Base-by-base conservation (phyloP, 2,888 invertebrate species). In the Bursaphelenchus okinawaensis region DNA sequence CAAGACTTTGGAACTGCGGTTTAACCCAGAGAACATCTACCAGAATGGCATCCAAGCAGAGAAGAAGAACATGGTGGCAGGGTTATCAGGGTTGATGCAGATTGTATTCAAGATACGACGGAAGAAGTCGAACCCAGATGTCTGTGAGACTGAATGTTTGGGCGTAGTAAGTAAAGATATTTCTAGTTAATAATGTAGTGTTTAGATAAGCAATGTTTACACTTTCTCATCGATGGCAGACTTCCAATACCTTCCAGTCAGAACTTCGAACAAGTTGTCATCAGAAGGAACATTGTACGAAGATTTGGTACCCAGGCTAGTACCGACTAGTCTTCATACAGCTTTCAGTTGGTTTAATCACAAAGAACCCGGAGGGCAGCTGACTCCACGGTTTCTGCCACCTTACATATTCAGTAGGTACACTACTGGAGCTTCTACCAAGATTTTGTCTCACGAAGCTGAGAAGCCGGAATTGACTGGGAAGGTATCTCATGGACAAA, bases 231-330 rank as follows among this genome's bases (percentile, higher is more conserved):
- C 71, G 22, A 75, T 93, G 79, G 90, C 89, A 83, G 95, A 96
- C 84, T 95, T 91, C 83, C 94, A 95, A 84, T 95, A 89, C 83
- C 84, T 95, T 67, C 92, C 95, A 1, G 85, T 93, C 73, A 83
- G 75, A 23, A 20, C 9, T 3, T 16, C 24, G 12, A n/a, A 6
- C n/a, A 40, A 40, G n/a, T n/a, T 16, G n/a, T 16, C 12, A 4
- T 16, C 22, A 20, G 31, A 57, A 31, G 3, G 63, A 1, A 2
- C 20, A 27, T 52, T 65, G 19, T 71, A 57, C 50, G 68, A 71
- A 20, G 74, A 74, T 59, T 60, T 76, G 9, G 55, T 74, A 4
- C 66, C 68, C 20, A 54, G 56, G n/a, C 62, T 73, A 27, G 55
- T 75, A 9, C 74, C 74, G 20, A 57, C 57, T 29, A 71, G 55